phyloP scores from a whole-genome alignment of 2,797 vertebrate species.

The Buceros bicornis region DNA sequence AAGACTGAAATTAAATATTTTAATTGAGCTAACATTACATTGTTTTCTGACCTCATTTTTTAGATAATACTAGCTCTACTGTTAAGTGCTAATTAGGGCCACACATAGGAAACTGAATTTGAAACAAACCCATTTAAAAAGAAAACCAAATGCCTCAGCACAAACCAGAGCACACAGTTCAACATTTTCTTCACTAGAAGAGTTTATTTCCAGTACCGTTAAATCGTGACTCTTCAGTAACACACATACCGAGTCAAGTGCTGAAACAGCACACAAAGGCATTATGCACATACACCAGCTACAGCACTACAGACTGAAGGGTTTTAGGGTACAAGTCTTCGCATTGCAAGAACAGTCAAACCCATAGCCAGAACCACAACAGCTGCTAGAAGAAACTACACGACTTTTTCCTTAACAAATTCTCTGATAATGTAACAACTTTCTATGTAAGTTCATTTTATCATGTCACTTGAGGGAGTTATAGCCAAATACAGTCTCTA shows the following conservation, averaged over 20 bases:
- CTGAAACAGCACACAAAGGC: not conserved
- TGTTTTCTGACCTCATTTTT: not conserved
- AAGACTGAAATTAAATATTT: not conserved
- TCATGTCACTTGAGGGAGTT: not conserved
- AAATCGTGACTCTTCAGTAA: not conserved
- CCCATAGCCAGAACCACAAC: not conserved
- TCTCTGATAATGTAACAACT: not conserved
- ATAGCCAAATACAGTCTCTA: not conserved
- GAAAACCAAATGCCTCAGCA: not conserved
- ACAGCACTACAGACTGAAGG: not conserved
- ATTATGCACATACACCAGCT: not conserved
- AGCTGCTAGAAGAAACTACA: not conserved
- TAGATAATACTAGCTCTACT: not conserved
- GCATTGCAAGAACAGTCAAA: not conserved
- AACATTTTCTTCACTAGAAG: not conserved
- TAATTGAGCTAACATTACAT: not conserved
- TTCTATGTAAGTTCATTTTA: not conserved
- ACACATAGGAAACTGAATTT: not conserved
- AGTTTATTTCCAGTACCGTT: not conserved
- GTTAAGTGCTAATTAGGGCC: not conserved
- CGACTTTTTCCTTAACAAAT: not conserved
- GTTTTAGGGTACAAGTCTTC: not conserved
- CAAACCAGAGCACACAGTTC: not conserved
- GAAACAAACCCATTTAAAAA: not conserved
- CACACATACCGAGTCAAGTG: not conserved